These are phyloP conservation scores for Andrena praecox DNA, from an alignment of 2,888 invertebrate genomes.

Conservation along the genomic window DNA sequence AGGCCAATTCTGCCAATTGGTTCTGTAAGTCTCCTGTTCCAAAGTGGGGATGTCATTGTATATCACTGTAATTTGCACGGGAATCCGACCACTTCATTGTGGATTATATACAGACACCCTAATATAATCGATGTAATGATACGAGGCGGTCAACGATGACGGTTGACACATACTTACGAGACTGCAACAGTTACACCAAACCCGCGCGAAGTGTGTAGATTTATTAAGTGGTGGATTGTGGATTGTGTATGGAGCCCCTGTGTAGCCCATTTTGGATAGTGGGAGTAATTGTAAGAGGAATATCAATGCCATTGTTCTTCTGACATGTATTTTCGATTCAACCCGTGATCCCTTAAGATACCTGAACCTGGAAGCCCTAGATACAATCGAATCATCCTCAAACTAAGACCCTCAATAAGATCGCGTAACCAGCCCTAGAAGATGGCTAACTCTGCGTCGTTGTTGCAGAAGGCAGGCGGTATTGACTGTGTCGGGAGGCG, in stretches of 20 bases:
- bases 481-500: conserved; percentile 83
- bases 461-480: conserved; percentile 85
- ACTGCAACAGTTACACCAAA: no score
- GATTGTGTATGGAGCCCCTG: no score
- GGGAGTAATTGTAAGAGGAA: neutral
- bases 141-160: conserved; percentile 23
- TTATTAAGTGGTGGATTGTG: no score
- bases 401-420: neutral
- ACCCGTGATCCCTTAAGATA: neutral
- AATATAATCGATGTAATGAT: conserved; percentile 58
- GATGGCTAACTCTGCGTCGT: conserved; percentile 83
- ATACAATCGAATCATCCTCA: neutral
- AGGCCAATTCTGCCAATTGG: no score
- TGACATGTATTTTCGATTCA: neutral
- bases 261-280: no score
- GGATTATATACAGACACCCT: neutral
- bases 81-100: no score
- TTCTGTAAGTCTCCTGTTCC: no score
- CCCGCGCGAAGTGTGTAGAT: neutral
- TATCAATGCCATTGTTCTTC: conserved; percentile 19
- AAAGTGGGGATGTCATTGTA: no score
- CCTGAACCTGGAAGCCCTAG: neutral
- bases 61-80: no score
- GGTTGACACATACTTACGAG: conserved; percentile 5
- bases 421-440: conserved; percentile 14